Conservation (phyloP, 2,113 vertebrate species). For the Bombycilla garrulus region DNA sequence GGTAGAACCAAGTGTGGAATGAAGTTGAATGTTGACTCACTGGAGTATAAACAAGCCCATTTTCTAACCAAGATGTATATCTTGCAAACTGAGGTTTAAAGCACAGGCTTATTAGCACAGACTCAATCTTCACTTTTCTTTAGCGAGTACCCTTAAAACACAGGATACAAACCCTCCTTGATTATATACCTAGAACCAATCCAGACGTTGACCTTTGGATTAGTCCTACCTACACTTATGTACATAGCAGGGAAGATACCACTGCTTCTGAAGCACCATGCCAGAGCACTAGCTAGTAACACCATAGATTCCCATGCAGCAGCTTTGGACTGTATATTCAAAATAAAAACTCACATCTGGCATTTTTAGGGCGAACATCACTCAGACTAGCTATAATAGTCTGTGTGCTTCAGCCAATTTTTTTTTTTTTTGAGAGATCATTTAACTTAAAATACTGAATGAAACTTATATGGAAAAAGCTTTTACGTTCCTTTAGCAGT, state of each 20-base stretch:
- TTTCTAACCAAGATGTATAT: neutral
- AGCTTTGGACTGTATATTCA: neutral
- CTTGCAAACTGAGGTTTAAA: neutral
- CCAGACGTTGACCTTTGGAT: neutral
- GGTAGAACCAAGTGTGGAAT: neutral
- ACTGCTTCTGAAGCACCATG: neutral
- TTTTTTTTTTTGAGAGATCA: neutral
- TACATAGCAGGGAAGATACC: accelerated
- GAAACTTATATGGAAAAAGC: neutral
- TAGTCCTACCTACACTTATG: neutral
- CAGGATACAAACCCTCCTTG: neutral
- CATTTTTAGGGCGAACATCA: neutral
- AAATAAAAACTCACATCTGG: neutral
- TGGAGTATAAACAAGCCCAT: neutral
- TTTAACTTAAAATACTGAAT: neutral
- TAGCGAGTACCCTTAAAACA: neutral
- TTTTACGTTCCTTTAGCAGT: neutral
- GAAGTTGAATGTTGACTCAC: neutral
- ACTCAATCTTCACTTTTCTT: neutral
- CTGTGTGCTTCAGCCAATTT: neutral
- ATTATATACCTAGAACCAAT: neutral
- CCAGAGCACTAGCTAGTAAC: neutral
- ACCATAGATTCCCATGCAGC: neutral
- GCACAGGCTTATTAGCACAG: neutral
- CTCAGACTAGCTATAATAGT: neutral